Conservation (phyloP, 2,113 vertebrate species). For the Myiozetetes cayanensis region DNA sequence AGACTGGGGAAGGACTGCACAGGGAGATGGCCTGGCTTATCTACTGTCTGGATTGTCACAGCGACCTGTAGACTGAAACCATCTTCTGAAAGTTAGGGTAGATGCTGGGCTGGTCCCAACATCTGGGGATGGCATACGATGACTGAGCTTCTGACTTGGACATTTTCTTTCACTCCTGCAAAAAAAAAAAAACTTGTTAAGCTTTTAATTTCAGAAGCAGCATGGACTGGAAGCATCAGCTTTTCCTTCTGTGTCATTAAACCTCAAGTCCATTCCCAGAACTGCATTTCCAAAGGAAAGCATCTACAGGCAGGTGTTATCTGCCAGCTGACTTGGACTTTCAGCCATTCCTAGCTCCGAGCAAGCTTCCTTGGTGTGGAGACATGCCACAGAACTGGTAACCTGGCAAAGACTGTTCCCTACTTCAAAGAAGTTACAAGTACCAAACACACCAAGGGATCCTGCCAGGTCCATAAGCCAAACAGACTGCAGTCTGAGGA, state of each 20-base stretch:
- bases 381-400: not conserved
- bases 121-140: no score
- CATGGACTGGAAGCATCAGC: not conserved
- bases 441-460: not conserved
- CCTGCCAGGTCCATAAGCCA: not conserved
- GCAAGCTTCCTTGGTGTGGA: accelerated
- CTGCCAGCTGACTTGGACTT: not conserved
- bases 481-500: not conserved
- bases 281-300: not conserved
- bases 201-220: not conserved
- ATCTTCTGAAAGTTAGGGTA: not conserved
- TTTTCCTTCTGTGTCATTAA: not conserved
- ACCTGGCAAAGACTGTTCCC: not conserved
- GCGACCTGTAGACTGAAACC: accelerated
- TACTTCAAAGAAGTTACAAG: slow-evolving; percentile 9
- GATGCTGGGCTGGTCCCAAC: not conserved
- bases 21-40: not conserved
- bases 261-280: not conserved
- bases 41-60: not conserved
- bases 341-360: not conserved
- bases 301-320: not conserved
- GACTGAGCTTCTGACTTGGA: not conserved
- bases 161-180: not conserved
- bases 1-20: not conserved
- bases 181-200: not conserved